Conservation (phyloP, 2,797 vertebrate species). For the Dendrocincla tyrannina region DNA sequence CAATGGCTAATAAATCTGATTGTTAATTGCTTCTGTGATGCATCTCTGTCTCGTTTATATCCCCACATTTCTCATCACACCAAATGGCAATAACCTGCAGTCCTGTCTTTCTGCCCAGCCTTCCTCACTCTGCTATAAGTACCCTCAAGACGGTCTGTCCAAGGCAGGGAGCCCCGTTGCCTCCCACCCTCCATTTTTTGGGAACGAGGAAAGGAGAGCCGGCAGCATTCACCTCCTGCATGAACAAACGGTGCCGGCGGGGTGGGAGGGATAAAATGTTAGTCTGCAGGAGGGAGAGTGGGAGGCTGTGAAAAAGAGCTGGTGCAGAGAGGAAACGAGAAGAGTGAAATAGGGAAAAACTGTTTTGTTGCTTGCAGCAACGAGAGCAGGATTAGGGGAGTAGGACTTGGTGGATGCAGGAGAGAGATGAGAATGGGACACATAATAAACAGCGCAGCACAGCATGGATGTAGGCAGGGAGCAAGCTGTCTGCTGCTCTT, state of each 20-base stretch:
- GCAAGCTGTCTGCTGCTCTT: conserved; percentile 51
- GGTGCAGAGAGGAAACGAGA: neutral
- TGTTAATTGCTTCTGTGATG: neutral
- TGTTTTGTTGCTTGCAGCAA: neutral
- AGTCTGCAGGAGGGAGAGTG: conserved; percentile 19
- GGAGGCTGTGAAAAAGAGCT: conserved; percentile 19
- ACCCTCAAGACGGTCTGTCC: rapidly evolving
- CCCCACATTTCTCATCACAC: rapidly evolving
- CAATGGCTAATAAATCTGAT: neutral
- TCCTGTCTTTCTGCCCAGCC: neutral
- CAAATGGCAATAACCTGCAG: neutral
- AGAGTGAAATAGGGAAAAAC: neutral
- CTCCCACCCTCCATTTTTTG: neutral
- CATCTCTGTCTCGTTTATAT: neutral
- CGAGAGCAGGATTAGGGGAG: neutral
- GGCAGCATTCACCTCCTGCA: neutral
- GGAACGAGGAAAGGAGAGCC: neutral
- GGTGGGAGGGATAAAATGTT: conserved; percentile 9
- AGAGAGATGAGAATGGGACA: neutral
- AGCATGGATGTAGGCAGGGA: neutral
- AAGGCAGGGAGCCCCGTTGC: neutral
- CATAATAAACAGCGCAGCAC: neutral
- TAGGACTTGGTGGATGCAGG: neutral
- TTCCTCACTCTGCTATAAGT: rapidly evolving
- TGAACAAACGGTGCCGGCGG: rapidly evolving